These are phyloP conservation scores for Blastobasis adustella DNA, from an alignment of 2,888 invertebrate genomes.

Conservation along the genomic window DNA sequence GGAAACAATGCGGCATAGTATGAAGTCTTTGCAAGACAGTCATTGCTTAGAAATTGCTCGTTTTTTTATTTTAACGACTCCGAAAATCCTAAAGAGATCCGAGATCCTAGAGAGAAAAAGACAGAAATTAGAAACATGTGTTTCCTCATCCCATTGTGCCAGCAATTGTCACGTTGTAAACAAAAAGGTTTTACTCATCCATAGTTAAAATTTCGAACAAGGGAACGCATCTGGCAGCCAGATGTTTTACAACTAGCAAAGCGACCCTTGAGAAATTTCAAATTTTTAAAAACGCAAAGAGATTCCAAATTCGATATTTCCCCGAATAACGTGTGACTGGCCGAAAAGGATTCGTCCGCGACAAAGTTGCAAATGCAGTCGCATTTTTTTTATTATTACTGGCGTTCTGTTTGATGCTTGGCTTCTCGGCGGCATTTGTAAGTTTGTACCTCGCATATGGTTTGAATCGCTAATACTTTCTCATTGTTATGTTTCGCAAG, in stretches of 20 bases:
- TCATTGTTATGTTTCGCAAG: conserved; percentile 20
- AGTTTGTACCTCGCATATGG: not conserved
- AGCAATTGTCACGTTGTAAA: not conserved
- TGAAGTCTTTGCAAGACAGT: too few relatives aligned
- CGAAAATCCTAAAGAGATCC: too few relatives aligned
- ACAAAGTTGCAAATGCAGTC: conserved; percentile 8
- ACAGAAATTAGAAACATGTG: too few relatives aligned
- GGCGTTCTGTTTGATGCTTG: too few relatives aligned
- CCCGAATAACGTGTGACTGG: conserved; percentile 29
- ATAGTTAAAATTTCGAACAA: not conserved
- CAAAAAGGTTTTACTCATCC: not conserved
- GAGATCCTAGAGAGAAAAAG: too few relatives aligned
- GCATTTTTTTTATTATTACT: too few relatives aligned
- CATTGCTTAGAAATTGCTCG: not conserved
- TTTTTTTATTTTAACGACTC: not conserved
- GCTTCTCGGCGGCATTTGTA: too few relatives aligned
- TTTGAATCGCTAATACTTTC: conserved; percentile 24
- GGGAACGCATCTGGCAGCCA: conserved; percentile 21
- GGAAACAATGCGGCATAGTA: too few relatives aligned
- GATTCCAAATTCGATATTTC: conserved; percentile 26
- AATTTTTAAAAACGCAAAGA: conserved; percentile 6
- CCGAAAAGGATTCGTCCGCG: conserved; percentile 8
- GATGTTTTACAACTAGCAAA: conserved; percentile 21
- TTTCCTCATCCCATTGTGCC: too few relatives aligned
- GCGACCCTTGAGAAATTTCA: conserved; percentile 22